Base-by-base conservation (phyloP, 2,888 invertebrate genomes). In the Meiosimyza platycephala region DNA sequence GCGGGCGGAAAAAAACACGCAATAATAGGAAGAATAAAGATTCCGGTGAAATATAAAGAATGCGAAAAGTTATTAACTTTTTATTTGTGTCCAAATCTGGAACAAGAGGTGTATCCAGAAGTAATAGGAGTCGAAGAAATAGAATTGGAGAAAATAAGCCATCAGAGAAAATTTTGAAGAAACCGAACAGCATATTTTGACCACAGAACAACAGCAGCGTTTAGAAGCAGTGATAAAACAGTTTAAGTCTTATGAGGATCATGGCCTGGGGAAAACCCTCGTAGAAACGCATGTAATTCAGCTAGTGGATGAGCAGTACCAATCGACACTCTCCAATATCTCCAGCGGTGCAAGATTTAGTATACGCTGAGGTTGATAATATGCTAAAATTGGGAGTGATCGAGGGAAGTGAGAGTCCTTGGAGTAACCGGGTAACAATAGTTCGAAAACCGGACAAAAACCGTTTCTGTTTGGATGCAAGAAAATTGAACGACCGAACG, bases 381-480 rank as follows among this genome's bases (percentile, higher is more conserved):
- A 60, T 60, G 60, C 2, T 60, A 6, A 18, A 68, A 40, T 50
- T 75, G 15, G 16, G 64, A 11, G 55, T 54, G 40, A 28, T 67
- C 3, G 67, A 67, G 16, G 48, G n/a, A 13, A 55, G 55, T 11
- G 16, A 67, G 16, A 67, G 52, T 9, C 60, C 12, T 6, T 33
- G 60, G 60, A 60, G 60, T 16, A 33, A 60, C 6, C 18, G 16
- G 4, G 57, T 57, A 18, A 65, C 65, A 6, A 13, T 65, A 13
- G 65, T 65, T 0, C 54, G 68, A 47, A 72, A 73, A 40, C 64
- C 69, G 18, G 72, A 59, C 1, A 73, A 73, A 33, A 69, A 69
- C 33, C 16, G 72, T 4, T 64, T 73, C 7, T 73, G 72, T 40
- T 22, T 72, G 5, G 69, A 73, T 54, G 28, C 28, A 28, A 28